phyloP scores from a whole-genome alignment of 53 echinoderm and acorn worm species.

The Crossaster papposus region DNA sequence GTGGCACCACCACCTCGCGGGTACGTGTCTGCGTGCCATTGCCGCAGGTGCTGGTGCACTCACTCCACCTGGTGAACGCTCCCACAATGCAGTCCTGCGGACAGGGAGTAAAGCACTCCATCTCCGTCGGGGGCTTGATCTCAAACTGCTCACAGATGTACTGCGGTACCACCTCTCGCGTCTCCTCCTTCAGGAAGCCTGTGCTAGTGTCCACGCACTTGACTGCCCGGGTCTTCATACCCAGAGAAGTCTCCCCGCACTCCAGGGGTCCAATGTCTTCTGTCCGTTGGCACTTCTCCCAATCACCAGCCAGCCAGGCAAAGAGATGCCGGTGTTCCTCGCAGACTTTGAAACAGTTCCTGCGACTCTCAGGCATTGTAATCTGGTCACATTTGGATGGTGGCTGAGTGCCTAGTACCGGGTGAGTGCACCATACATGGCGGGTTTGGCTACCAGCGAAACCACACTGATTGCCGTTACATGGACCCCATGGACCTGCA shows the following conservation, averaged over 20 bases:
- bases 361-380: slow-evolving; percentile 71
- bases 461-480: slow-evolving; percentile 79
- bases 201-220: slow-evolving; percentile 84
- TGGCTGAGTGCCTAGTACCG: slow-evolving; percentile 68
- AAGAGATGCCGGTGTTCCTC: slow-evolving; percentile 78
- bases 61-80: slow-evolving; percentile 80
- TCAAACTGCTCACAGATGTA: slow-evolving; percentile 85
- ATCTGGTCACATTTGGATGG: slow-evolving; percentile 71
- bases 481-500: slow-evolving; percentile 84
- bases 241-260: slow-evolving; percentile 82
- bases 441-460: slow-evolving; percentile 75
- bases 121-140: slow-evolving; percentile 69
- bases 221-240: slow-evolving; percentile 77
- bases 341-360: slow-evolving; percentile 92
- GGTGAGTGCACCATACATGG: slow-evolving; percentile 81
- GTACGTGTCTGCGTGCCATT: slow-evolving; percentile 92
- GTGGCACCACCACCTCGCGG: slow-evolving; percentile 74
- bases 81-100: slow-evolving; percentile 91
- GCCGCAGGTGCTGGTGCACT: slow-evolving; percentile 89
- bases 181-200: slow-evolving; percentile 56
- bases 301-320: slow-evolving; percentile 83
- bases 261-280: not conserved
- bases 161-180: slow-evolving; percentile 52
- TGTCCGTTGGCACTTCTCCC: slow-evolving; percentile 73
- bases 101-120: slow-evolving; percentile 86